These are phyloP conservation scores for Parazoanthus atlanticus DNA, from an alignment of 92 coral and sea anemone species.

Conservation along the genomic window DNA sequence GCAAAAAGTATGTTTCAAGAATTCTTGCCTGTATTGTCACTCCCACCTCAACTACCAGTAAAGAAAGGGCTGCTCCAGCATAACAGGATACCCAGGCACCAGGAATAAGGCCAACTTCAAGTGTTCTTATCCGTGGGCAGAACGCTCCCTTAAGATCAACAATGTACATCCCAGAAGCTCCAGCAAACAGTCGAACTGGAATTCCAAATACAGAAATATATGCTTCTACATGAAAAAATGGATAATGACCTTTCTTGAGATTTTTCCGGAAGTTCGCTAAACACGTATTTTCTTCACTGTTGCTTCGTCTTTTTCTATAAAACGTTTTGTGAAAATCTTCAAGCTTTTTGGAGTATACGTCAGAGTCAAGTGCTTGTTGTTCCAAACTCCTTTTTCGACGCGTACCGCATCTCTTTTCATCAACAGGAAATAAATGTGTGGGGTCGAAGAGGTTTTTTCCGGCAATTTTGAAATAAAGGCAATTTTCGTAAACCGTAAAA, in stretches of 20 bases:
- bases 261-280: not conserved
- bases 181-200: constrained; percentile 62
- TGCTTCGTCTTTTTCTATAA: constrained; percentile 44
- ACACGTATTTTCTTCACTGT: not conserved
- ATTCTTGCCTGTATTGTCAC: constrained; percentile 80
- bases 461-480: constrained; percentile 59
- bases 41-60: constrained; percentile 72
- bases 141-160: constrained; percentile 59
- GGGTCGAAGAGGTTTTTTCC: constrained; percentile 57
- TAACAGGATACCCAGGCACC: constrained; percentile 86
- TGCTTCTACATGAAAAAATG: not conserved
- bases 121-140: constrained; percentile 53
- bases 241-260: constrained; percentile 11
- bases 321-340: constrained; percentile 48
- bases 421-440: constrained; percentile 65
- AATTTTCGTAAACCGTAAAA: constrained; percentile 70
- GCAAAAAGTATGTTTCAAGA: constrained; percentile 77
- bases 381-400: constrained; percentile 71
- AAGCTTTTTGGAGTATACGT: constrained; percentile 75
- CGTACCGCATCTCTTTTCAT: constrained; percentile 65
- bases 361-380: constrained; percentile 65
- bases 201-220: constrained; percentile 61
- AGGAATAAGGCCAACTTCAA: constrained; percentile 74
- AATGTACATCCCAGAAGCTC: constrained; percentile 67
- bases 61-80: constrained; percentile 62